Evolutionary conservation across 1,140 invertebrate species (phyloP), one percentile per base, ranked within the genome.

Genomic region (Solenopsis invicta): DNA sequence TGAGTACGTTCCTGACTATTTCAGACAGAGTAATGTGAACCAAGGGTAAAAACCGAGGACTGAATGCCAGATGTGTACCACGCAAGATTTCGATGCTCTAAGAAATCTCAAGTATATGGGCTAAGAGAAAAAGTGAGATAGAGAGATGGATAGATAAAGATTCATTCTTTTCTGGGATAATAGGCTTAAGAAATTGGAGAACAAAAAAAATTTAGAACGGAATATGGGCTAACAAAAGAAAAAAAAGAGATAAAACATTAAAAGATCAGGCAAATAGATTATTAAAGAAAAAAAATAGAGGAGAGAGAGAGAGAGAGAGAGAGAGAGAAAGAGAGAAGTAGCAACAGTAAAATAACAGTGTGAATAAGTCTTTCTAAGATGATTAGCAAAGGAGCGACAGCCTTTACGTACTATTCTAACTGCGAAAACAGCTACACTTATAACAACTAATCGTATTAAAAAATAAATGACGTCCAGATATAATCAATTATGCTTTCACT

Each of bases 321-420:
- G 10, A 50, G 10, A 18, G 13, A 48, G 12, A 72, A n/a, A 56
- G 37, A 54, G 3, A 61, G 18, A 21, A 5, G 13, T 13, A 71
- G n/a, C 13, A n/a, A 82, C 6, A 24, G 41, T 67, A 4, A 61
- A 82, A 59, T 21, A 21, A 61, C 24, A 37, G 66, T 66, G 87
- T 72, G 85, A 90, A 90, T 66, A 84, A 80, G n/a, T 34, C 54
- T 75, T 88, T 87, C 54, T 82, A n/a, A 24, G 72, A 59, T 89
- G 29, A 81, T 90, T 88, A 88, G 66, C 86, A 41, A 61, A 66
- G 56, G 56, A 50, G 66, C 50, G 74, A 82, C 54, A 84, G 54
- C 56, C 18, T 54, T 9, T 29, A 37, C 52, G 59, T n/a, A 64
- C 1, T n/a, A 10, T 16, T 64, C 12, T 29, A 24, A n/a, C 2